Conservation (phyloP, 2,113 vertebrate species). For the Saguinus midas region DNA sequence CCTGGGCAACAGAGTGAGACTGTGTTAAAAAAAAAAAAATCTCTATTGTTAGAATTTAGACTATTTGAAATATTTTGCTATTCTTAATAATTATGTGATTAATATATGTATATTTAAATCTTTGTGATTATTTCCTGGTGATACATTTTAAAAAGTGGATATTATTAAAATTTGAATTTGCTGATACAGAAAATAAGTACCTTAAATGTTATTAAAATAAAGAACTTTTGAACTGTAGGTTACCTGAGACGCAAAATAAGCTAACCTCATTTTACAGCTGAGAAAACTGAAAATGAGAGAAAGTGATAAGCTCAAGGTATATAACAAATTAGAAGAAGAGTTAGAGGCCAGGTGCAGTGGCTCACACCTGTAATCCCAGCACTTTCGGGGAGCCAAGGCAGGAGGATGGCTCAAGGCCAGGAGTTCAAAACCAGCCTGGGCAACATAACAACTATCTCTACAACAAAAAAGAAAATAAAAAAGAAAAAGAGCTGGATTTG, state of each 20-base stretch:
- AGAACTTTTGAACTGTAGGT: not conserved
- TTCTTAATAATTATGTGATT: conserved; percentile 12
- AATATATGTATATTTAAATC: not conserved
- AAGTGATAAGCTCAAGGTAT: not conserved
- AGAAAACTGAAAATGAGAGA: not conserved
- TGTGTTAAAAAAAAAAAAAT: not conserved
- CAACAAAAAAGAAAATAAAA: too few relatives aligned
- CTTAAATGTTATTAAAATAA: not conserved
- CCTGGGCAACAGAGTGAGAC: not conserved
- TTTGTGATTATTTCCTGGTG: conserved; percentile 5
- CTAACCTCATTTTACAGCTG: not conserved
- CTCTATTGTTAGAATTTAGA: not conserved
- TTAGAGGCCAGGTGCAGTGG: not conserved
- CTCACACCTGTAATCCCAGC: too few relatives aligned
- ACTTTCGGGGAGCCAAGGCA: too few relatives aligned
- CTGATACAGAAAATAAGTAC: not conserved
- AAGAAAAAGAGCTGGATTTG: not conserved
- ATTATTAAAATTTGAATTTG: not conserved
- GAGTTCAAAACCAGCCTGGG: too few relatives aligned
- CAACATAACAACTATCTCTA: too few relatives aligned
- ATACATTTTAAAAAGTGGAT: not conserved
- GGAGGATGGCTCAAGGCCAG: too few relatives aligned
- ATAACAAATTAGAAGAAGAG: not conserved
- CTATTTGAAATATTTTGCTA: not conserved
- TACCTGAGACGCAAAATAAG: conserved; percentile 7